phyloP scores from a whole-genome alignment of 2,888 invertebrate genomes.

The Trisateles emortualis region DNA sequence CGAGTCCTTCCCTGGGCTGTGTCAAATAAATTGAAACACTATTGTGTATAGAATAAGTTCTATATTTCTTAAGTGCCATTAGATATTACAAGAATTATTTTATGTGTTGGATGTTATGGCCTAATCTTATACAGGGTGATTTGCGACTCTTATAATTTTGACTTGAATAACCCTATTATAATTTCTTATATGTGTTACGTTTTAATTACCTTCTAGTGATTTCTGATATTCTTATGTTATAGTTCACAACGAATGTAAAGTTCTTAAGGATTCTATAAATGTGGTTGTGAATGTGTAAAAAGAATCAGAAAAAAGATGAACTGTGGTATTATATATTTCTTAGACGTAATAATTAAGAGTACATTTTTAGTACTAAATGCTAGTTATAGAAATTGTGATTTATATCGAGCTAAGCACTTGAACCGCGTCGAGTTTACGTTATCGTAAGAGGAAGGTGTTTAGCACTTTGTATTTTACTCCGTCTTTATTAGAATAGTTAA shows the following conservation, averaged over 20 bases:
- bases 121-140: constrained; percentile 61
- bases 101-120: constrained; percentile 50
- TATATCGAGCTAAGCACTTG: constrained; percentile 57
- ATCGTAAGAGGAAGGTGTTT: constrained; percentile 43
- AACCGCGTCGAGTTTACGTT: constrained; percentile 54
- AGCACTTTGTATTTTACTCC: constrained; percentile 58
- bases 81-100: constrained; percentile 40
- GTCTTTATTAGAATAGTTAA: constrained; percentile 54
- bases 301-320: constrained; percentile 48
- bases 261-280: constrained; percentile 52
- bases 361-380: constrained; percentile 67
- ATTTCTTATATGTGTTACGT: neutral
- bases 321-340: constrained; percentile 59
- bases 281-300: constrained; percentile 72
- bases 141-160: constrained; percentile 38
- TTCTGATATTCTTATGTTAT: neutral
- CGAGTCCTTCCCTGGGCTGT: constrained; percentile 62
- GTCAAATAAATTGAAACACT: constrained; percentile 56
- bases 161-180: constrained; percentile 18
- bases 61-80: constrained; percentile 53
- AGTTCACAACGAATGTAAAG: constrained; percentile 64
- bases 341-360: constrained; percentile 54
- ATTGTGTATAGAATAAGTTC: constrained; percentile 59
- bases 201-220: neutral
- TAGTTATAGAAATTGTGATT: constrained; percentile 66